phyloP scores from a whole-genome alignment of 2,113 vertebrate species.

The Rhynchopsitta pachyrhyncha region DNA sequence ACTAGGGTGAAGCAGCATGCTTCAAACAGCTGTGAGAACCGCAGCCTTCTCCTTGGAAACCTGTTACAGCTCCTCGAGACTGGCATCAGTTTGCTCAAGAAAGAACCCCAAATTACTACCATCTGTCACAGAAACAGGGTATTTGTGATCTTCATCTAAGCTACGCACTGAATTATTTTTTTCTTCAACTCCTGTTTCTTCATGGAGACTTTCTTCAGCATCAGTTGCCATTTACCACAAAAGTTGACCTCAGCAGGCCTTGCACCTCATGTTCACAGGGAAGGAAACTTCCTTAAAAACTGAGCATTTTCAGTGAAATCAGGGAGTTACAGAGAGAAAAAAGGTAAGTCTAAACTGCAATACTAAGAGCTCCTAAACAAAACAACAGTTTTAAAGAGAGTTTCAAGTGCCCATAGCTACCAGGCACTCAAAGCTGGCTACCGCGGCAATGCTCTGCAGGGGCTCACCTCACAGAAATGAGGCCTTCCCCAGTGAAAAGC shows the following conservation, averaged over 20 bases:
- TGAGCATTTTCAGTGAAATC: neutral
- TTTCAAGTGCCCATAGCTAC: neutral
- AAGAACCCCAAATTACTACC: neutral
- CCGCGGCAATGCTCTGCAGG: neutral
- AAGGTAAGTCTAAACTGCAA: neutral
- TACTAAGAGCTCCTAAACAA: neutral
- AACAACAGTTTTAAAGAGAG: neutral
- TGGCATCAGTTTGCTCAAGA: neutral
- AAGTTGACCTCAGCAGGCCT: neutral
- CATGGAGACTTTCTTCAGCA: neutral
- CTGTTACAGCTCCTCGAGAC: neutral
- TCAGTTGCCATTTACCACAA: neutral
- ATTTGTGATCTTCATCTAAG: neutral
- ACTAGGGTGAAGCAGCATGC: neutral
- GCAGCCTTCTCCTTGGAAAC: neutral
- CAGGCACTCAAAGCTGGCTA: neutral
- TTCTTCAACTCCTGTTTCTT: neutral
- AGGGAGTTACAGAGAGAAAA: neutral
- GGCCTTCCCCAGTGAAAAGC: neutral
- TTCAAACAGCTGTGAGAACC: neutral
- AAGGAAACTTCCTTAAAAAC: neutral
- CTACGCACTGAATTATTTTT: neutral
- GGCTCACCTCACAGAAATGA: accelerated
- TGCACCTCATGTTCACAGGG: neutral
- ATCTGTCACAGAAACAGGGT: neutral